These are phyloP conservation scores for Zoanthus gigantus DNA, from an alignment of 92 coral and sea anemone species.

Conservation along the genomic window DNA sequence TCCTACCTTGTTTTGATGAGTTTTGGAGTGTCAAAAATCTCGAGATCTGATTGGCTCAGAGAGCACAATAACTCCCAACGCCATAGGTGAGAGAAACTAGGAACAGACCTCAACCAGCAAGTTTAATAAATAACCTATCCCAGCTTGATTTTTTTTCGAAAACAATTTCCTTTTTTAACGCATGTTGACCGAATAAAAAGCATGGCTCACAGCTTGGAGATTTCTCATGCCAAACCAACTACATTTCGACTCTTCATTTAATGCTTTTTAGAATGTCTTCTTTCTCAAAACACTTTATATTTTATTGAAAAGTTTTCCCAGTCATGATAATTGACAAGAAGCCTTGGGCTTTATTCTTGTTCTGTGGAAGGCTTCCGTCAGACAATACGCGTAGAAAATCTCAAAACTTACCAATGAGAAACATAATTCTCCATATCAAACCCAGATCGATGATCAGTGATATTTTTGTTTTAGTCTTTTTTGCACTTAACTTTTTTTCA, in stretches of 20 bases:
- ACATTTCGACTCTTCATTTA: neutral
- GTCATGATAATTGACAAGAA: constrained; percentile 24
- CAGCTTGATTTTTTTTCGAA: constrained; percentile 32
- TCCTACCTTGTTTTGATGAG: constrained; percentile 46
- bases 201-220: constrained; percentile 43
- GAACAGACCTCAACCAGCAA: constrained; percentile 33
- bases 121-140: constrained; percentile 22
- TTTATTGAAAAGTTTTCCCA: constrained; percentile 17
- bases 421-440: neutral
- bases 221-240: constrained; percentile 16
- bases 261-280: neutral
- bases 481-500: constrained; percentile 11
- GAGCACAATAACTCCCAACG: constrained; percentile 28
- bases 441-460: constrained; percentile 21
- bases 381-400: constrained; percentile 27
- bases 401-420: constrained; percentile 27
- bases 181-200: constrained; percentile 2
- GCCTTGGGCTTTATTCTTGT: constrained; percentile 3
- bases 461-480: neutral
- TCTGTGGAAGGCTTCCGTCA: neutral
- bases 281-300: constrained; percentile 3
- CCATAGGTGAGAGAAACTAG: constrained; percentile 24
- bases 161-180: constrained; percentile 6
- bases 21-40: constrained; percentile 44
- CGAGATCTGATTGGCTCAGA: constrained; percentile 31